Conservation (phyloP, 2,888 invertebrate genomes). For the Cryptophagus acutangulus region DNA sequence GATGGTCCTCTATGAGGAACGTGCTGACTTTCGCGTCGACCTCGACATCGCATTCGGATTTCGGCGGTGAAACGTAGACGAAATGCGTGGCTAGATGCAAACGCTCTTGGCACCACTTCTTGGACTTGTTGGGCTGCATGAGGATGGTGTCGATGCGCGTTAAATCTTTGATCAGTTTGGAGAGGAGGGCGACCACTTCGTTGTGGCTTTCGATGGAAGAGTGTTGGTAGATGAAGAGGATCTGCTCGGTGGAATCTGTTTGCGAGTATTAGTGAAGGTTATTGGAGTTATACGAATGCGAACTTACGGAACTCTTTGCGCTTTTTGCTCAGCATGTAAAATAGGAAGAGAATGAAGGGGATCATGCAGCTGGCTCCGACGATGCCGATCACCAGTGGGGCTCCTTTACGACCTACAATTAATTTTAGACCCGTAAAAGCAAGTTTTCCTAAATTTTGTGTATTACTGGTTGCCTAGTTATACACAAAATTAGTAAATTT, state of each 20-base stretch:
- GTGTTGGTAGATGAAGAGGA: constrained; percentile 26
- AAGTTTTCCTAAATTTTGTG: too few relatives aligned
- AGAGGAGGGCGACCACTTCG: constrained; percentile 25
- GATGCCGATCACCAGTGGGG: constrained; percentile 34
- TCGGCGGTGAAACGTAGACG: constrained; percentile 26
- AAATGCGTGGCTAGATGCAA: constrained; percentile 26
- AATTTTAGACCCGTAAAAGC: too few relatives aligned
- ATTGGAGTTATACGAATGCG: not conserved
- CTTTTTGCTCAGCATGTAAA: constrained; percentile 29
- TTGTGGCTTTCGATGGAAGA: constrained; percentile 31
- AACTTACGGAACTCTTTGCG: constrained; percentile 22
- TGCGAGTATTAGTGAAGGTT: constrained; percentile 11
- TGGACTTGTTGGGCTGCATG: constrained; percentile 17
- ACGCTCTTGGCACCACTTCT: constrained; percentile 24
- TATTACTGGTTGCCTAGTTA: too few relatives aligned
- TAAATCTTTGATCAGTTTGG: constrained; percentile 24
- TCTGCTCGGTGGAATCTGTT: constrained; percentile 15
- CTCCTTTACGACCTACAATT: constrained; percentile 30
- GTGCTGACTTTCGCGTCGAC: constrained; percentile 24
- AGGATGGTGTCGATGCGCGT: constrained; percentile 22
- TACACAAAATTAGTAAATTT: too few relatives aligned
- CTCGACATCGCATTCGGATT: constrained; percentile 19
- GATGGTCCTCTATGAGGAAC: constrained; percentile 22
- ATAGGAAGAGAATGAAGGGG: constrained; percentile 30
- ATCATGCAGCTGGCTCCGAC: constrained; percentile 35